Conservation (phyloP, 2,888 invertebrate genomes). For the Caenorhabditis sp. region DNA sequence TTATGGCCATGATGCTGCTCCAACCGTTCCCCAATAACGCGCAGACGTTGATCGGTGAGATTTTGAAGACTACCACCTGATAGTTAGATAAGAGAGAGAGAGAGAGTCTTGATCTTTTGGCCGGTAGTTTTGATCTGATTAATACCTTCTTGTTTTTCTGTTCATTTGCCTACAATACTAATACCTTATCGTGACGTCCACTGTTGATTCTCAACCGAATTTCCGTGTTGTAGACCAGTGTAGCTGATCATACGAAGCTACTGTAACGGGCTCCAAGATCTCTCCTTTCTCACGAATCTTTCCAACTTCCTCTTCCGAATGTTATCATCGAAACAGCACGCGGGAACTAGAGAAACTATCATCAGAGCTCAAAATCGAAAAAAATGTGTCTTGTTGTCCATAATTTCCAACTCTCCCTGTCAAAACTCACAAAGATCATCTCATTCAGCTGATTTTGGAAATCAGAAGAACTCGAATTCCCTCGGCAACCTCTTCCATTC, state of each 20-base stretch:
- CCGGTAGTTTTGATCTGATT: not conserved
- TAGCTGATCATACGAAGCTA: no score
- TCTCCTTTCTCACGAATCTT: no score
- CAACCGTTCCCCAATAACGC: not conserved
- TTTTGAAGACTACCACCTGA: not conserved
- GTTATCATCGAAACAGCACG: no score
- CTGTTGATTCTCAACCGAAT: not conserved
- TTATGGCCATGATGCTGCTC: not conserved
- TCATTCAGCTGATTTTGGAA: no score
- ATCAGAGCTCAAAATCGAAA: not conserved
- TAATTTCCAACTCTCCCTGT: not conserved
- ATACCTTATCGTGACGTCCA: not conserved
- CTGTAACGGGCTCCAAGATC: no score
- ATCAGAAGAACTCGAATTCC: no score
- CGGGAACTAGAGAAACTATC: no score
- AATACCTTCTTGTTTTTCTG: slow-evolving; percentile 1
- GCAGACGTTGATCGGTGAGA: slow-evolving; percentile 24
- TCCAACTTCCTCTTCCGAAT: no score
- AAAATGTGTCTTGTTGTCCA: not conserved
- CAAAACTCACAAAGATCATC: no score
- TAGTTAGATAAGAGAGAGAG: no score
- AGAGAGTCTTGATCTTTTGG: not conserved
- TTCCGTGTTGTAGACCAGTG: no score
- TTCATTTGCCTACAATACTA: not conserved
- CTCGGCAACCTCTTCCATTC: no score